Evolutionary conservation across 2,888 invertebrate genomes (phyloP).

Genomic region (Epinotia ramella): DNA sequence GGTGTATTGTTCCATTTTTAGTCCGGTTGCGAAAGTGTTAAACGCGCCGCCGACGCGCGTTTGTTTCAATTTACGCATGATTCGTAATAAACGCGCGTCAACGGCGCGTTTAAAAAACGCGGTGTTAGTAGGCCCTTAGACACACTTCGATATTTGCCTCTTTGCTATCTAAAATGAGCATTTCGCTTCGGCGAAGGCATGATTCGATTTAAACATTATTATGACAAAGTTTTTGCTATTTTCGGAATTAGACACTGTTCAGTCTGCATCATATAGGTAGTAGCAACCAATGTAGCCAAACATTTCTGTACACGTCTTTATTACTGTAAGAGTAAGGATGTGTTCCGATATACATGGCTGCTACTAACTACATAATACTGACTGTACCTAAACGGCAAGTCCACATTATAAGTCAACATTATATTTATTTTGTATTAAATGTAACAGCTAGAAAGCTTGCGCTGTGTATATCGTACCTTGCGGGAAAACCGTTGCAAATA

Average conservation of each 20-base stretch:
- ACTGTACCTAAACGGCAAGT: neutral
- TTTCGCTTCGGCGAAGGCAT: neutral
- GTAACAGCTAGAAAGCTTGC: constrained; percentile 82
- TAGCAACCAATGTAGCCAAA: too few relatives aligned
- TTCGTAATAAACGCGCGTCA: too few relatives aligned
- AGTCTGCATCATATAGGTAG: too few relatives aligned
- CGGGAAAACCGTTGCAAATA: constrained; percentile 69
- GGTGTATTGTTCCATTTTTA: too few relatives aligned
- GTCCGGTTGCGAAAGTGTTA: too few relatives aligned
- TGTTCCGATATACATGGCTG: too few relatives aligned
- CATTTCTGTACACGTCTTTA: too few relatives aligned
- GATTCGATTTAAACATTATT: neutral
- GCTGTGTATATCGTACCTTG: constrained; percentile 81
- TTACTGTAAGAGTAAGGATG: too few relatives aligned
- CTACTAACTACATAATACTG: too few relatives aligned
- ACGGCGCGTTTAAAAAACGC: too few relatives aligned
- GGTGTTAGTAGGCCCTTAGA: neutral
- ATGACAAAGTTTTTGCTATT: neutral
- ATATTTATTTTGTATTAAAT: constrained; percentile 53
- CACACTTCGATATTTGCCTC: neutral
- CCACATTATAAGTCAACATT: neutral
- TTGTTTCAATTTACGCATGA: too few relatives aligned
- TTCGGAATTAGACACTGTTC: neutral
- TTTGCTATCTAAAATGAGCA: neutral
- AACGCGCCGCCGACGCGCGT: too few relatives aligned